Evolutionary conservation across 2,888 invertebrate genomes (phyloP), one percentile per base, ranked within the genome.

Genomic region (Eucriotettix oculatus): DNA sequence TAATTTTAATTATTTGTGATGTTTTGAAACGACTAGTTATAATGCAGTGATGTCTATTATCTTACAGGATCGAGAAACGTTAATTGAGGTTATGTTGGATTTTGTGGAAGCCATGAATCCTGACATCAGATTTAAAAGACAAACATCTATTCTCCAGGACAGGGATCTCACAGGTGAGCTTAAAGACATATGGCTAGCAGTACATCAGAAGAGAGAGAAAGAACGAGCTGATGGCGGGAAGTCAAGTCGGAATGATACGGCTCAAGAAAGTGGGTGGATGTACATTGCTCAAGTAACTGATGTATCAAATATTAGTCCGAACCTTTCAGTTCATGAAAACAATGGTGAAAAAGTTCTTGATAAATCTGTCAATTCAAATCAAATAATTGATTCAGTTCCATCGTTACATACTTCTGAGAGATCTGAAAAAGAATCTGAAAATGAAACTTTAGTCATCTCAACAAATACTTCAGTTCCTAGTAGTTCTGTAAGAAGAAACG

Each of bases 71-170:
- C 76, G 81, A 64, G 79, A 81, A 61, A 81, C 80, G n/a, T 73
- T 86, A 66, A 82, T 86, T 44, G 83, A 82, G 67, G 73, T 84
- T 16, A 78, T 86, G 66, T 79, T 85, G 68, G 84, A 86, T 71
- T 86, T 85, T 69, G 83, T 86, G 44, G 86, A 86, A 70, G 81
- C 82, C 16, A 84, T 84, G 83, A 86, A 86, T 68, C 79, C 81
- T 7, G 84, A 83, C 0, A 72, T 86, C 43, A 71, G 77, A 63
- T 75, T 86, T 64, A 75, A 79, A 41, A 75, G 85, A 68, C 73
- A 70, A 58, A 73, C 71, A 57, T 67, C 79, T 14, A 82, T 86
- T 64, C 69, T 86, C 42, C 81, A 80, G 67, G 85, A 86, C 68
- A 75, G 84, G 40, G 86, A 86, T 69, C 75, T 86, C 62, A 82